A percentile compares a stretch with the other conserved stretches of the same genome.
Conservation (phyloP, 2,113 vertebrate species). For the Lipophrys pholis region DNA sequence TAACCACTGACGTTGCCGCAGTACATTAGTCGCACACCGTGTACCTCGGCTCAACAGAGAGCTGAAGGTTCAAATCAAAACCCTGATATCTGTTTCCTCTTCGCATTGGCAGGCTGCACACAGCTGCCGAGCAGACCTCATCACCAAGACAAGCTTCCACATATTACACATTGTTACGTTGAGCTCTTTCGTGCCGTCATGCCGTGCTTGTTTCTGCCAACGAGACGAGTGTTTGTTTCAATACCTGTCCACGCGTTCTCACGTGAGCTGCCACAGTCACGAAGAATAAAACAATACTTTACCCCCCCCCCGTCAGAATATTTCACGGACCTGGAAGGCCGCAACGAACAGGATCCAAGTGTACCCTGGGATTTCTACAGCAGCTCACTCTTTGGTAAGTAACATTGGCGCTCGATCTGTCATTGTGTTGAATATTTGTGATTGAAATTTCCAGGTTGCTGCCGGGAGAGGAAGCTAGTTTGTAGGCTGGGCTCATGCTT, state of each 20-base stretch:
- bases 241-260: constrained; percentile 1
- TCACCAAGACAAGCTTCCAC: background rate
- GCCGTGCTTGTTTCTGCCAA: background rate
- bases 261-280: background rate
- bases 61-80: constrained; percentile 16
- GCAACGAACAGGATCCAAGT: constrained; percentile 87
- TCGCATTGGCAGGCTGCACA: background rate
- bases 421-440: background rate
- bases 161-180: background rate
- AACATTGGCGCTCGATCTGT: background rate
- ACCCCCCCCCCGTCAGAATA: constrained; percentile 84
- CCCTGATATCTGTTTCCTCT: background rate
- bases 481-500: constrained; percentile 6
- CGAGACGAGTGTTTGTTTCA: background rate
- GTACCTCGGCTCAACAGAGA: constrained; percentile 11
- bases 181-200: background rate
- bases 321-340: constrained; percentile 92
- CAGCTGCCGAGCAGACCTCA: background rate
- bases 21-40: background rate
- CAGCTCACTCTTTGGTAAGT: constrained; percentile 94
- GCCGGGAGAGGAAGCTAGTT: constrained; percentile 15
- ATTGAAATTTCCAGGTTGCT: background rate
- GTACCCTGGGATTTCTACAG: constrained; percentile 97
- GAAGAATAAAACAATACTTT: background rate
- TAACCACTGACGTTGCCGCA: background rate